A percentile compares a stretch with the other conserved stretches of the same genome.
phyloP scores from a whole-genome alignment of 2,113 vertebrate species.

The Entelurus aequoreus region DNA sequence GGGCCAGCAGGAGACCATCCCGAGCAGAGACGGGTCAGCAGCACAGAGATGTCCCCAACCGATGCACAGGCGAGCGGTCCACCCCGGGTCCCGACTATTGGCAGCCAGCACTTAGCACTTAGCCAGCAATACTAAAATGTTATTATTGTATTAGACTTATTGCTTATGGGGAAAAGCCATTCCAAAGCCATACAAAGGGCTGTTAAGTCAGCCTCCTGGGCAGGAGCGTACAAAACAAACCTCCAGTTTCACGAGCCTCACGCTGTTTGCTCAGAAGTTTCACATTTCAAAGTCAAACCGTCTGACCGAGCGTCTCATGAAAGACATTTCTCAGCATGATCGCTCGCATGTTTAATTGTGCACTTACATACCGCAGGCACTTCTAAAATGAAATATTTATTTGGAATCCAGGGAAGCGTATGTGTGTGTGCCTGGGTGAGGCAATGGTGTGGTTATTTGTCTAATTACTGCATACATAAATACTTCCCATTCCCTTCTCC shows the following conservation, averaged over 20 bases:
- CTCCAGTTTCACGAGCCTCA: neutral
- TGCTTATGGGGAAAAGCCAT: neutral
- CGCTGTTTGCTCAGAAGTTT: slow-evolving; percentile 4
- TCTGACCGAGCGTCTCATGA: slow-evolving; percentile 16
- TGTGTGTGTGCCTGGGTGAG: slow-evolving; percentile 11
- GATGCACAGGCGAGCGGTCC: too few relatives aligned
- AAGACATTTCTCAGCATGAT: slow-evolving; percentile 2
- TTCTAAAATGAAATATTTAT: neutral
- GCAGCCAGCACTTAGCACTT: too few relatives aligned
- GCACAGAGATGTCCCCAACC: too few relatives aligned
- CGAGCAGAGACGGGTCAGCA: too few relatives aligned
- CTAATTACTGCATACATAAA: slow-evolving; percentile 64
- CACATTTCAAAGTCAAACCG: slow-evolving; percentile 20
- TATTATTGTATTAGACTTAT: too few relatives aligned
- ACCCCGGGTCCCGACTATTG: too few relatives aligned
- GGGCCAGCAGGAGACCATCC: too few relatives aligned
- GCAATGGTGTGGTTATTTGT: slow-evolving; percentile 43
- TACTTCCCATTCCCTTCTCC: slow-evolving; percentile 54
- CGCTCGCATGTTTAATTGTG: slow-evolving; percentile 3
- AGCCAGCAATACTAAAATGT: neutral
- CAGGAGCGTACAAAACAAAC: neutral
- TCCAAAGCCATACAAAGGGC: neutral
- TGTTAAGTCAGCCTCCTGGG: neutral
- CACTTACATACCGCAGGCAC: neutral
- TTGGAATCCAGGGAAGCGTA: neutral